A percentile compares a stretch with the other conserved stretches of the same genome.
phyloP scores from a whole-genome alignment of 2,888 invertebrate species.

The Platerodrilus igneus region DNA sequence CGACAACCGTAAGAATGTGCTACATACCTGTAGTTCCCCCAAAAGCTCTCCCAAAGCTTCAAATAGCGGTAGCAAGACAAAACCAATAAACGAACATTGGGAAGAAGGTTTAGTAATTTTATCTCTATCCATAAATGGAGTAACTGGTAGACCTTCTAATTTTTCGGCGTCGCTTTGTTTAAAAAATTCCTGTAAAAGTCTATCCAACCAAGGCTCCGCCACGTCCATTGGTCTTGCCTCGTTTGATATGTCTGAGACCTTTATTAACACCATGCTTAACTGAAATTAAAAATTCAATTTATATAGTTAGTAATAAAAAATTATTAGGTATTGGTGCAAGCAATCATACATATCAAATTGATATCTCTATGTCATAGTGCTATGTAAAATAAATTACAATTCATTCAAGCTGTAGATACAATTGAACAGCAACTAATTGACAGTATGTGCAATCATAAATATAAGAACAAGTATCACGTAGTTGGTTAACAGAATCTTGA shows the following conservation, averaged over 20 bases:
- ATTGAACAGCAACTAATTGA: no score
- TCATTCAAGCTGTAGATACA: no score
- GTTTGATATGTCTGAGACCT: slow-evolving; percentile 80
- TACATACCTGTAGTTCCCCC: slow-evolving; percentile 63
- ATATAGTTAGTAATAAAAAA: no score
- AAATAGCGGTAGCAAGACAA: slow-evolving; percentile 74
- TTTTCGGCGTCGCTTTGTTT: slow-evolving; percentile 78
- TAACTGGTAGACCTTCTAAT: slow-evolving; percentile 74
- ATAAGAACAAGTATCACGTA: no score
- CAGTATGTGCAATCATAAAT: no score
- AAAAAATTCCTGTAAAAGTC: slow-evolving; percentile 68
- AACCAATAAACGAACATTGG: slow-evolving; percentile 78
- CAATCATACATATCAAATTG: no score
- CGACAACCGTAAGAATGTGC: no score
- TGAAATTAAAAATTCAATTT: slow-evolving; percentile 44
- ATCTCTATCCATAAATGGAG: slow-evolving; percentile 82
- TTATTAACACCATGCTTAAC: slow-evolving; percentile 76
- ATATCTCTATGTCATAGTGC: no score
- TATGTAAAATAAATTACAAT: no score
- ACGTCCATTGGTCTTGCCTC: slow-evolving; percentile 79
- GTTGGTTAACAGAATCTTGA: no score
- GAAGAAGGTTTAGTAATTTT: slow-evolving; percentile 80
- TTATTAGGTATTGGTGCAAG: no score
- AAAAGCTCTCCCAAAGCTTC: slow-evolving; percentile 72
- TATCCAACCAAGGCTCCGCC: slow-evolving; percentile 78